These are phyloP conservation scores for Isotomurus palustris DNA, from an alignment of 2,888 invertebrate species.

Conservation along the genomic window DNA sequence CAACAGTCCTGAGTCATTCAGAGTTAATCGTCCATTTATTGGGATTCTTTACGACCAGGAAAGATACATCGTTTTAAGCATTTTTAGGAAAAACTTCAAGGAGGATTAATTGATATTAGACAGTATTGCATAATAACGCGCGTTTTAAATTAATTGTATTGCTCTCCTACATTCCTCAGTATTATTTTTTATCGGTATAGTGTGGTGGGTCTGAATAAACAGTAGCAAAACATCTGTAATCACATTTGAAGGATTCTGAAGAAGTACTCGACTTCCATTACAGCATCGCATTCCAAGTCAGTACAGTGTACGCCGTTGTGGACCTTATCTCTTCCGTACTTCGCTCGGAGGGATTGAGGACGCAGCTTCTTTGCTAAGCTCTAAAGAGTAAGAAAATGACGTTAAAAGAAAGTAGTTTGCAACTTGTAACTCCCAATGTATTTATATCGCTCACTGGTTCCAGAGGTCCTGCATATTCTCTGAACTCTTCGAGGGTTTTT, in stretches of 20 bases:
- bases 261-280: constrained; percentile 61
- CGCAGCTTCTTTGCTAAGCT: constrained; percentile 78
- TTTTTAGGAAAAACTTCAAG: constrained; percentile 25
- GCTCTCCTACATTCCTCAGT: too few species aligned
- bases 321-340: constrained; percentile 74
- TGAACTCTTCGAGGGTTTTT: constrained; percentile 62
- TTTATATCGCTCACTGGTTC: constrained; percentile 67
- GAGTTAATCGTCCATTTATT: constrained; percentile 29
- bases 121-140: too few species aligned
- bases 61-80: constrained; percentile 21
- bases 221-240: too few species aligned
- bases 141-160: too few species aligned
- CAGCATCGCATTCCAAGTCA: constrained; percentile 80
- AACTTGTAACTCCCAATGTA: constrained; percentile 1
- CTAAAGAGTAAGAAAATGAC: constrained; percentile 51
- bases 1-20: constrained; percentile 25
- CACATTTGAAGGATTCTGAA: constrained; percentile 36
- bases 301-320: constrained; percentile 91
- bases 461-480: constrained; percentile 78
- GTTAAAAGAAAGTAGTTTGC: neutral
- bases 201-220: too few species aligned
- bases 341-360: constrained; percentile 76
- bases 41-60: constrained; percentile 29
- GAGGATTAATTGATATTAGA: neutral
- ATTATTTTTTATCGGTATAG: too few species aligned